Evolutionary conservation across 2,113 vertebrate species (phyloP).

Genomic region (Albula glossodonta): DNA sequence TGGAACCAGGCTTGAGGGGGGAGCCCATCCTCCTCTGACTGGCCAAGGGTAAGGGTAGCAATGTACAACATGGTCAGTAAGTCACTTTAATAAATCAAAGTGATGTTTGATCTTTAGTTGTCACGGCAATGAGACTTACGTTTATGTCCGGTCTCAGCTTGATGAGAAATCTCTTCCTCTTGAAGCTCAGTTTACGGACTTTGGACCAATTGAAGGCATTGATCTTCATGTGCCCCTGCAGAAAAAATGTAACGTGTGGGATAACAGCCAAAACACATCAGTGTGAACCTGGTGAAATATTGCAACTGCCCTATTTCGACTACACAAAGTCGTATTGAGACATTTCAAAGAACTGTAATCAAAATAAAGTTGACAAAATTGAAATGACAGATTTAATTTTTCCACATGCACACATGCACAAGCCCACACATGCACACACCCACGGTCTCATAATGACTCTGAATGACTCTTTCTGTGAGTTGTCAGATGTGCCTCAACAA

Average conservation of each 20-base stretch:
- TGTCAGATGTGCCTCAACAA: no score
- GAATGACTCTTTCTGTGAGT: no score
- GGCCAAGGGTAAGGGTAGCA: no score
- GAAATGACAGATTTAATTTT: no score
- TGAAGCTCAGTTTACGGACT: constrained; percentile 97
- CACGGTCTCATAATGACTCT: no score
- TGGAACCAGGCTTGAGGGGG: no score
- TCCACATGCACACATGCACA: no score
- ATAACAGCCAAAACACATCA: constrained; percentile 8
- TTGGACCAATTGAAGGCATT: constrained; percentile 98
- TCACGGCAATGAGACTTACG: constrained; percentile 71
- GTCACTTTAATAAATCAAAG: background rate
- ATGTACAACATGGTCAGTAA: background rate
- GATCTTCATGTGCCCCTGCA: constrained; percentile 91
- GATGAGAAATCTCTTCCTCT: constrained; percentile 96
- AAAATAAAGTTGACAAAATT: no score
- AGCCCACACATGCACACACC: no score
- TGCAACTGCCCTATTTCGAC: background rate
- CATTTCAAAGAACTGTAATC: no score
- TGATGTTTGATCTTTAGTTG: background rate
- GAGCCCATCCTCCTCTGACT: no score
- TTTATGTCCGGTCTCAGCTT: constrained; percentile 91
- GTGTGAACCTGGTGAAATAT: background rate
- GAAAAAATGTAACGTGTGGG: constrained; percentile 31
- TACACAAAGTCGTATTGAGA: background rate